phyloP scores from a whole-genome alignment of 2,797 vertebrate species.

The Sternarchorhynchus goeldii region DNA sequence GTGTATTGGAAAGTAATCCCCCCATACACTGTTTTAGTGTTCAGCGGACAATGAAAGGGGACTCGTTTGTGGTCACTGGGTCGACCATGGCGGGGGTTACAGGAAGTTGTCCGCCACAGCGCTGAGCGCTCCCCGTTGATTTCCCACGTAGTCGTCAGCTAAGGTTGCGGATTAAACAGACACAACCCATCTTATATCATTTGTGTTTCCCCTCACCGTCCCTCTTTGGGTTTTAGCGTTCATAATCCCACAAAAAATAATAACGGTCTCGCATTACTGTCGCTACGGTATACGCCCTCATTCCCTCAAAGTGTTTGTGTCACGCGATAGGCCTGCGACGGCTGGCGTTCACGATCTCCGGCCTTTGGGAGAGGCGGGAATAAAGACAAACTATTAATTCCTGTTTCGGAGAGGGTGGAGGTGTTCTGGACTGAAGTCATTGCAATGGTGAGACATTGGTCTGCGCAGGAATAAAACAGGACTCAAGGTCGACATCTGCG shows the following conservation, averaged over 20 bases:
- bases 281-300: constrained; percentile 32
- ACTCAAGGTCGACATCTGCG: constrained; percentile 66
- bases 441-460: constrained; percentile 40
- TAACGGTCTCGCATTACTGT: constrained; percentile 52
- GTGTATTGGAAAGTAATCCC: constrained; percentile 66
- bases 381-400: constrained; percentile 57
- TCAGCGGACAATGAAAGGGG: constrained; percentile 46
- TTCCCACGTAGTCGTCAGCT: constrained; percentile 70
- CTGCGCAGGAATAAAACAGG: constrained; percentile 53
- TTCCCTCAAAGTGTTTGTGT: constrained; percentile 5
- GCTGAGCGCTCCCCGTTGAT: constrained; percentile 63
- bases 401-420: constrained; percentile 36
- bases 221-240: constrained; percentile 55
- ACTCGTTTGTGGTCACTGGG: constrained; percentile 56
- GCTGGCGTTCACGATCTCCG: neutral
- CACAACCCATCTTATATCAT: constrained; percentile 63
- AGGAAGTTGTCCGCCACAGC: constrained; percentile 67
- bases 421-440: constrained; percentile 55
- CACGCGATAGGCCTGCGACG: constrained; percentile 23
- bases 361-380: constrained; percentile 51
- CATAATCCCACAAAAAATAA: constrained; percentile 61
- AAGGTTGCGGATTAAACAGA: constrained; percentile 71
- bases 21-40: constrained; percentile 31
- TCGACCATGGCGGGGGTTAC: constrained; percentile 51
- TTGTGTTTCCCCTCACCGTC: constrained; percentile 61